These are phyloP conservation scores for Sparidentex hasta DNA, from an alignment of 2,797 vertebrate species.

Conservation along the genomic window DNA sequence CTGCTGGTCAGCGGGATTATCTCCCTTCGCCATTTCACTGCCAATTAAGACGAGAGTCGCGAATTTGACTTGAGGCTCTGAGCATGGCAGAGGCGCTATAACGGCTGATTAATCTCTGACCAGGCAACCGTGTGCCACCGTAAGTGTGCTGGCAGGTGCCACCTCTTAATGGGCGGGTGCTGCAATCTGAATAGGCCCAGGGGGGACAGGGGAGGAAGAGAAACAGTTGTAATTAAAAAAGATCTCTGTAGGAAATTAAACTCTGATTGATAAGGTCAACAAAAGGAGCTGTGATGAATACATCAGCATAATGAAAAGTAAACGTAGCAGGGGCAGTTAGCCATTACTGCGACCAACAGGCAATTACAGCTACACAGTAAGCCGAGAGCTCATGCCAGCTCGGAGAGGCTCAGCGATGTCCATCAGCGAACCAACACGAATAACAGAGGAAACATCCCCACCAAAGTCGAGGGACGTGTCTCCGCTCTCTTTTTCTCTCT, in stretches of 20 bases:
- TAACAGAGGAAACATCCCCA: constrained; percentile 32
- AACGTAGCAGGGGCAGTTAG: constrained; percentile 56
- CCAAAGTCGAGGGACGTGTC: not conserved
- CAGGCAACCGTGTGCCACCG: constrained; percentile 31
- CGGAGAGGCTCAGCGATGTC: constrained; percentile 50
- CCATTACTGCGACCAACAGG: constrained; percentile 64
- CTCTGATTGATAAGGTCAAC: constrained; percentile 85
- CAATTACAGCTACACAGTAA: constrained; percentile 69
- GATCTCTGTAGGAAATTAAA: constrained; percentile 83
- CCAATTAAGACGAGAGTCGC: constrained; percentile 71
- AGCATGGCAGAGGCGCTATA: constrained; percentile 51
- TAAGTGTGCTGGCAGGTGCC: constrained; percentile 31
- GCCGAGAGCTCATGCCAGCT: constrained; percentile 47
- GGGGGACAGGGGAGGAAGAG: constrained; percentile 48
- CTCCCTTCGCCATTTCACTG: constrained; percentile 60
- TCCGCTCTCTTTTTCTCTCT: not conserved
- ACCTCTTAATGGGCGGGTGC: constrained; percentile 42
- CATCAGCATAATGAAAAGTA: constrained; percentile 80
- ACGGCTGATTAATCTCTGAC: constrained; percentile 79
- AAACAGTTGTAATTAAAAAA: constrained; percentile 84
- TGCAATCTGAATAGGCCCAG: constrained; percentile 36
- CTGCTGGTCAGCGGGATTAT: constrained; percentile 53
- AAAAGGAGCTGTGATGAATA: constrained; percentile 71
- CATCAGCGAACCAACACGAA: constrained; percentile 55
- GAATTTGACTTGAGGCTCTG: constrained; percentile 68